Conservation (phyloP, 2,888 invertebrate species). For the Cephus runcator region DNA sequence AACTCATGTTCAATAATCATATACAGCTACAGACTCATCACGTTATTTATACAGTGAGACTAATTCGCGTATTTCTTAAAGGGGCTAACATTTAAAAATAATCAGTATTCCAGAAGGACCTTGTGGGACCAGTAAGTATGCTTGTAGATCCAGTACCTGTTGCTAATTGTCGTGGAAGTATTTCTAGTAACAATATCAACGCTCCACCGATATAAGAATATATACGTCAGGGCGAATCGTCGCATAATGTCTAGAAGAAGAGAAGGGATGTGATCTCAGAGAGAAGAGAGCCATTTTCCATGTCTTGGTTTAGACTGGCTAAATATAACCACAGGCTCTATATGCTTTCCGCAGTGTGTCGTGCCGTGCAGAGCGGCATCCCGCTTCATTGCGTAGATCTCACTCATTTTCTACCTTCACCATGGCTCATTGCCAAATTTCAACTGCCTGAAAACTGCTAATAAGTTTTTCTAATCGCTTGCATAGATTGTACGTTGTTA, state of each 20-base stretch:
- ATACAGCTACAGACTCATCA: background rate
- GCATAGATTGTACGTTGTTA: background rate
- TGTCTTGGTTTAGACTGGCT: constrained; percentile 64
- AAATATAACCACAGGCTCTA: constrained; percentile 61
- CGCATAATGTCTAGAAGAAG: constrained; percentile 15
- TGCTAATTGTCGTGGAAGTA: background rate
- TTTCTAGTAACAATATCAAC: background rate
- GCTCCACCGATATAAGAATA: background rate
- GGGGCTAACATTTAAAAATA: background rate
- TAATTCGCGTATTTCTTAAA: background rate
- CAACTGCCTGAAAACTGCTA: constrained; percentile 41
- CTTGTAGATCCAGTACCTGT: background rate
- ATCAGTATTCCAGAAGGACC: background rate
- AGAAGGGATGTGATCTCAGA: constrained; percentile 37
- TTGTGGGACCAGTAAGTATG: background rate
- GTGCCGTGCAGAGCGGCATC: constrained; percentile 53
- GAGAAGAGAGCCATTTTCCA: constrained; percentile 61
- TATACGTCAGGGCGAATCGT: background rate
- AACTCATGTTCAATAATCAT: background rate
- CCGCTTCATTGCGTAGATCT: constrained; percentile 53
- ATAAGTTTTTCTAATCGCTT: constrained; percentile 28
- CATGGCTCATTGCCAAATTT: constrained; percentile 56
- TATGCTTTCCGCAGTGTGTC: constrained; percentile 56
- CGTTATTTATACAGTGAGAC: background rate
- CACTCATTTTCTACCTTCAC: constrained; percentile 52